Evolutionary conservation across 2,113 vertebrate species (phyloP), one percentile per base, ranked within the genome.

Genomic region (Sorex araneus): DNA sequence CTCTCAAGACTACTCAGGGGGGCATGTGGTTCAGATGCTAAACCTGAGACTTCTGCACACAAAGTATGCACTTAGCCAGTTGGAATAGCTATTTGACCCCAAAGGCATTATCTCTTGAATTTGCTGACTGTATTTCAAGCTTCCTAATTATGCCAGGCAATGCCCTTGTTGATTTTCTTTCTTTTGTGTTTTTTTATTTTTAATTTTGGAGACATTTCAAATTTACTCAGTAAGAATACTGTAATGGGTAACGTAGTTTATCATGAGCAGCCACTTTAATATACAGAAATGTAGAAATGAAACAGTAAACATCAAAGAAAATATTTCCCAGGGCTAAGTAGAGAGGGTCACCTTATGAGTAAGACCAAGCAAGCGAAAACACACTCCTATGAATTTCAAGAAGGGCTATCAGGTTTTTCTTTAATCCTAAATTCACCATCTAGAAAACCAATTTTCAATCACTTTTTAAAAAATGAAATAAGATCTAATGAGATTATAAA

Each of bases 201-300:
- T 40, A 40, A 40, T 40, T 40, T 40, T 40, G 40, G 7, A 40
- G 40, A 40, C 40, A 40, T 50, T 73, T 74, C 47, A 74, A 43
- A 60, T 70, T 70, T 78, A 66, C 8, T 92, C 81, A 40, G 43
- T 74, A 93, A 47, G 25, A 6, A 34, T 18, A 76, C 21, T 91
- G 4, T 85, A 54, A 67, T 60, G 64, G 76, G 54, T 19, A 23
- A 60, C 27, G 19, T 70, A 47, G 25, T 70, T 60, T 57, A 88
- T 28, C 18, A 82, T 67, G 23, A 63, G 87, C 11, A 85, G 34
- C 45, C 18, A 19, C 73, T 90, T 84, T 70, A 94, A 69, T 34
- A 67, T 74, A 70, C 7, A 74, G 64, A 57, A 63, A 73, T 74
- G 70, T 10, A 77, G 47, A 45, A 73, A 84, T 87, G 28, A 70